Conservation (phyloP, 2,888 invertebrate species). For the Allygus modestus region DNA sequence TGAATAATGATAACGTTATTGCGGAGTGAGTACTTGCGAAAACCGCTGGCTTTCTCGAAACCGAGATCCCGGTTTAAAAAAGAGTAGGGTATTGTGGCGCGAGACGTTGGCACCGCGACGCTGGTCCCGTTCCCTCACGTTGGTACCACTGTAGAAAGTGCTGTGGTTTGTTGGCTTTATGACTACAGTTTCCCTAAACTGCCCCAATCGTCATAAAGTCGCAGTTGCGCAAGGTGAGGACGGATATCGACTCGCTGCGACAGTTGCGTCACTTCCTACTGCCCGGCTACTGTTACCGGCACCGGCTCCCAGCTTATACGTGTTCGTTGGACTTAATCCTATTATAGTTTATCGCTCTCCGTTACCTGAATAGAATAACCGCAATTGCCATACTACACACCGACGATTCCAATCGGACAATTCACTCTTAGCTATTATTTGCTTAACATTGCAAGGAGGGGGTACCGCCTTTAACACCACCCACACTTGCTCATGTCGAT, state of each 20-base stretch:
- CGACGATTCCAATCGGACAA: too few relatives aligned
- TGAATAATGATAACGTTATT: slow-evolving; percentile 45
- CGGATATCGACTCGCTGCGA: not conserved
- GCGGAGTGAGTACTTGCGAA: slow-evolving; percentile 43
- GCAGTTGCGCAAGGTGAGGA: not conserved
- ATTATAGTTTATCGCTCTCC: not conserved
- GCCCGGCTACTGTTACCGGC: not conserved
- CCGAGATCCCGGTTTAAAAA: slow-evolving; percentile 38
- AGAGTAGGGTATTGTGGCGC: slow-evolving; percentile 40
- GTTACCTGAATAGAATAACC: too few relatives aligned
- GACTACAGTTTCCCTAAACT: slow-evolving; percentile 40
- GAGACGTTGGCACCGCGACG: not conserved
- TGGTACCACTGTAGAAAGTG: slow-evolving; percentile 46
- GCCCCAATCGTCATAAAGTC: slow-evolving; percentile 41
- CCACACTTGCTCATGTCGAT: too few relatives aligned
- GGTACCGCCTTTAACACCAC: too few relatives aligned
- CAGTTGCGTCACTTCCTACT: not conserved
- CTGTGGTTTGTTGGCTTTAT: slow-evolving; percentile 49
- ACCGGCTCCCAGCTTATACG: not conserved
- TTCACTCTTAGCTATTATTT: too few relatives aligned
- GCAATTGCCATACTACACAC: too few relatives aligned
- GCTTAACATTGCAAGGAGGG: too few relatives aligned
- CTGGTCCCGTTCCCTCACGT: slow-evolving; percentile 15
- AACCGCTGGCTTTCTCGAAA: slow-evolving; percentile 45
- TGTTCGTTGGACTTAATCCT: not conserved